A percentile compares a stretch with the other conserved stretches of the same genome.
Conservation (phyloP, 2,113 vertebrate genomes). For the Gila orcuttii region DNA sequence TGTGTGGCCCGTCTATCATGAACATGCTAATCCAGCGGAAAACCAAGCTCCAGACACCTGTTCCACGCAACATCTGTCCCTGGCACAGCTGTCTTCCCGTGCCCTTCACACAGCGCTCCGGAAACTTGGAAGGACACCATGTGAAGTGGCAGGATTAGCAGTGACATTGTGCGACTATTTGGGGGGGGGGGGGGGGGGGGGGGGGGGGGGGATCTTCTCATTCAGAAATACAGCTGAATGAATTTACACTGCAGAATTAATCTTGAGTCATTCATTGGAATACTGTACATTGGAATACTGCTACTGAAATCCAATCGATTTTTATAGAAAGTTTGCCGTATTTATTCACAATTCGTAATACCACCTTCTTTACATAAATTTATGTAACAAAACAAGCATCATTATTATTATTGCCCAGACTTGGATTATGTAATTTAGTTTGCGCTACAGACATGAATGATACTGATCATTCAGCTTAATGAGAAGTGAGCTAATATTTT, state of each 20-base stretch:
- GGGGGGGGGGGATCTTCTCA: too few relatives aligned
- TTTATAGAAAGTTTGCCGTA: not conserved
- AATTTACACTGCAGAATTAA: not conserved
- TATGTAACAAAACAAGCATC: not conserved
- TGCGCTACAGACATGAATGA: too few relatives aligned
- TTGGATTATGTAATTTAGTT: too few relatives aligned
- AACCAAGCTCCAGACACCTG: constrained; percentile 73
- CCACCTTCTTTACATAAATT: not conserved
- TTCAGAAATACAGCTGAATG: constrained; percentile 24
- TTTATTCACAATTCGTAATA: not conserved
- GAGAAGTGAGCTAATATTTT: too few relatives aligned
- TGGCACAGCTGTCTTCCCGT: constrained; percentile 33
- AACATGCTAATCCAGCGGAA: constrained; percentile 75
- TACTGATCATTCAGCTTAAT: too few relatives aligned
- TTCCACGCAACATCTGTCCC: constrained; percentile 75
- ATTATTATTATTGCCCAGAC: too few relatives aligned
- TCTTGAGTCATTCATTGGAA: not conserved
- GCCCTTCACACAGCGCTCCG: constrained; percentile 20
- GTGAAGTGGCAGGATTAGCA: constrained; percentile 34
- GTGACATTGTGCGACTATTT: constrained; percentile 50
- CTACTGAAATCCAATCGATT: not conserved
- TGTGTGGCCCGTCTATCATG: constrained; percentile 75
- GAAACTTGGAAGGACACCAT: constrained; percentile 23
- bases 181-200: not conserved
- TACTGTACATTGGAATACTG: not conserved